These are phyloP conservation scores for Xerus rutilus DNA, from an alignment of 2,797 vertebrate genomes.

Conservation along the genomic window DNA sequence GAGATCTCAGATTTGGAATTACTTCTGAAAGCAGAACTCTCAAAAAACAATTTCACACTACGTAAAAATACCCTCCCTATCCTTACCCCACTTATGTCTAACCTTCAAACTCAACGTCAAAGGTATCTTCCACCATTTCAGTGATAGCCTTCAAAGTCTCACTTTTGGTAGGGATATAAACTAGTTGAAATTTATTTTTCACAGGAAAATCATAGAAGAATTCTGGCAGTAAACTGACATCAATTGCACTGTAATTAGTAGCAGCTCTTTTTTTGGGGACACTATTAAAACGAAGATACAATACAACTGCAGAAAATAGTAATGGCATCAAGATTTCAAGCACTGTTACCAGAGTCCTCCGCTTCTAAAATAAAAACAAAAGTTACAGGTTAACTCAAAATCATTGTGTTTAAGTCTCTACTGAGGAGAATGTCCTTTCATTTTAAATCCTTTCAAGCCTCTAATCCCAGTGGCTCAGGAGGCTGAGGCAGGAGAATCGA, in stretches of 20 bases:
- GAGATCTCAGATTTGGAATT: neutral
- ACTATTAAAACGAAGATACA: conserved; percentile 93
- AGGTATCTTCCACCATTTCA: conserved; percentile 85
- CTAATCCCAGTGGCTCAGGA: no score
- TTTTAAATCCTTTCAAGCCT: neutral
- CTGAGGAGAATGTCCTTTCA: neutral
- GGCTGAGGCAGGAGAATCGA: no score
- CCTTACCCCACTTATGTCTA: neutral
- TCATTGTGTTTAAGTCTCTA: neutral
- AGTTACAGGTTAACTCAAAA: neutral
- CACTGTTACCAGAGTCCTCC: conserved; percentile 94
- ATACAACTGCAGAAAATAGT: conserved; percentile 94
- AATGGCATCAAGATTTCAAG: conserved; percentile 94
- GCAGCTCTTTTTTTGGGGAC: conserved; percentile 88
- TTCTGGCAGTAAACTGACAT: conserved; percentile 85
- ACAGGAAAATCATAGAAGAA: conserved; percentile 72
- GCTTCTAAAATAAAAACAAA: conserved; percentile 89
- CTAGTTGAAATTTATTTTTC: conserved; percentile 88
- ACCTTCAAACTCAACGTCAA: conserved; percentile 74
- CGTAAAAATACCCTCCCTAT: neutral
- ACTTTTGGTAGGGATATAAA: conserved; percentile 93
- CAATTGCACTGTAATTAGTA: conserved; percentile 85
- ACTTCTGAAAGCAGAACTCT: neutral
- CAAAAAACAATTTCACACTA: neutral
- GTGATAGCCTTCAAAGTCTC: conserved; percentile 91